Conservation (phyloP, 2,888 invertebrate species). For the Cantharis rufa region DNA sequence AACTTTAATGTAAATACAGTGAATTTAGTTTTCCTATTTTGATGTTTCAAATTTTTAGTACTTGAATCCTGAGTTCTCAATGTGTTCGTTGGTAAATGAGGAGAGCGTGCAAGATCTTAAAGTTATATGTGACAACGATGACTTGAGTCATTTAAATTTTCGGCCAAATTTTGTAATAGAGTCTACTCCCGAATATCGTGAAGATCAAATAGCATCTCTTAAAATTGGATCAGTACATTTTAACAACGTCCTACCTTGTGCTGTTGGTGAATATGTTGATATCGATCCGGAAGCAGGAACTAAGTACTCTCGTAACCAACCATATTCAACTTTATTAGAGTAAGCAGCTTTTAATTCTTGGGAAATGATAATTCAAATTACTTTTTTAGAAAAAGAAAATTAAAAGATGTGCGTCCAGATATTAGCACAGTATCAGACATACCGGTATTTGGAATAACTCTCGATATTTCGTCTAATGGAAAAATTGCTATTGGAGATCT, state of each 20-base stretch:
- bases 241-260: neutral
- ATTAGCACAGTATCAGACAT: neutral
- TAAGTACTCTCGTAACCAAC: neutral
- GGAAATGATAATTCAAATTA: neutral
- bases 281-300: neutral
- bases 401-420: neutral
- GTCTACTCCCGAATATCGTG: neutral
- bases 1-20: neutral
- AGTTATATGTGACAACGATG: neutral
- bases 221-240: neutral
- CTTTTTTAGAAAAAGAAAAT: neutral
- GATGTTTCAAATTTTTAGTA: neutral
- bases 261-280: neutral
- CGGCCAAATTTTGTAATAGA: neutral
- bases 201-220: neutral
- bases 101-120: neutral
- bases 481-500: neutral
- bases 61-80: neutral
- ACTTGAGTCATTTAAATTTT: neutral
- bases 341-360: neutral
- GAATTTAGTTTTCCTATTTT: neutral
- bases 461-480: neutral
- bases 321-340: neutral
- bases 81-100: neutral
- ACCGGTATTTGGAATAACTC: neutral